These are phyloP conservation scores for Oreortyx pictus DNA, from an alignment of 2,797 vertebrate genomes.

Conservation along the genomic window DNA sequence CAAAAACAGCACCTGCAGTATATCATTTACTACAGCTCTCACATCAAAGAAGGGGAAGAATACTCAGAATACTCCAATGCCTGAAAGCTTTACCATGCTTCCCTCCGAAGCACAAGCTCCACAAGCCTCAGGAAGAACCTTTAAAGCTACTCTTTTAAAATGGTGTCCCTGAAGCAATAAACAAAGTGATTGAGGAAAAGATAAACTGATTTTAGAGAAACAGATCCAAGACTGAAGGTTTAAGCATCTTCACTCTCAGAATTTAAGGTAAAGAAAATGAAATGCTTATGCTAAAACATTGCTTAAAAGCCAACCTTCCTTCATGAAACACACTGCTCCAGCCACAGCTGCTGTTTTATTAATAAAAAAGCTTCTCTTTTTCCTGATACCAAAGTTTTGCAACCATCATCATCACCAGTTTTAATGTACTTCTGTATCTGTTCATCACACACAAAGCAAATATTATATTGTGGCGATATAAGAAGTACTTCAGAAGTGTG, in stretches of 20 bases:
- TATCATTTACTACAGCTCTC: accelerated
- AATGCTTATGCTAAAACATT: not conserved
- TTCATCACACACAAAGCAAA: not conserved
- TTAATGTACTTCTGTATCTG: not conserved
- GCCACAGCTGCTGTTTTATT: not conserved
- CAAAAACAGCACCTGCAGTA: not conserved
- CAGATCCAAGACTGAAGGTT: not conserved
- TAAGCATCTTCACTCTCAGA: not conserved
- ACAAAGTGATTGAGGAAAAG: not conserved
- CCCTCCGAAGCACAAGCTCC: not conserved
- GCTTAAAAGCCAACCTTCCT: not conserved
- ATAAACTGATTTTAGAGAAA: not conserved
- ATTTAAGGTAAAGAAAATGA: not conserved
- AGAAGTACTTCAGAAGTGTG: not conserved
- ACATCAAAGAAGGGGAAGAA: not conserved
- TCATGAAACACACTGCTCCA: not conserved
- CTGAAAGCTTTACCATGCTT: not conserved
- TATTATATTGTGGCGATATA: not conserved
- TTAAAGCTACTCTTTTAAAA: not conserved
- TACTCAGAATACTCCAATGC: not conserved
- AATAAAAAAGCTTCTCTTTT: not conserved
- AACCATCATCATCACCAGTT: conserved; percentile 18
- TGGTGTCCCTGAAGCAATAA: accelerated
- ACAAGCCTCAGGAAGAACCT: not conserved
- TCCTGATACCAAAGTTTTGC: conserved; percentile 36